phyloP scores from a whole-genome alignment of 2,797 vertebrate genomes.

The Telmatherina bonti region DNA sequence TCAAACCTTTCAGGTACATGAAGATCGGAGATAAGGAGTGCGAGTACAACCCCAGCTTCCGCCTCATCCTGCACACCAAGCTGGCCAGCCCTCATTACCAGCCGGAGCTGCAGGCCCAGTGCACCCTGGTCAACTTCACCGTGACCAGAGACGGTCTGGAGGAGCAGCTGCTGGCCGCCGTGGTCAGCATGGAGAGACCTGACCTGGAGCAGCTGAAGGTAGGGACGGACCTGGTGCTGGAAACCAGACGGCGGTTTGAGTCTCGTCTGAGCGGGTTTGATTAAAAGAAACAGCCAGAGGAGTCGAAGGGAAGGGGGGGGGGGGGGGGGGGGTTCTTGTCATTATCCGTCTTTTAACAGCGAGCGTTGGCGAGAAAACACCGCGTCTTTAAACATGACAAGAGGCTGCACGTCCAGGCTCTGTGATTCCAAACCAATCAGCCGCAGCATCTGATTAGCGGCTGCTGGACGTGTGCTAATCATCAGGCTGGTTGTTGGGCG shows the following conservation, averaged over 20 bases:
- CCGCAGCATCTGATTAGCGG: slow-evolving; percentile 67
- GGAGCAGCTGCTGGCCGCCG: slow-evolving; percentile 92
- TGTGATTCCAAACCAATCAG: slow-evolving; percentile 76
- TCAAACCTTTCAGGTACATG: slow-evolving; percentile 83
- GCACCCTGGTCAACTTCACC: slow-evolving; percentile 95
- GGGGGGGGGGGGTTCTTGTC: slow-evolving; percentile 27
- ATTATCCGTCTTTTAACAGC: slow-evolving; percentile 51
- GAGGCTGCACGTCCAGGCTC: slow-evolving; percentile 41
- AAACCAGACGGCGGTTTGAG: too few relatives aligned
- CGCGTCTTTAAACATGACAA: slow-evolving; percentile 58
- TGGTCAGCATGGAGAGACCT: slow-evolving; percentile 93
- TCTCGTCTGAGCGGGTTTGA: slow-evolving; percentile 45
- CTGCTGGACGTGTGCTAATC: slow-evolving; percentile 66
- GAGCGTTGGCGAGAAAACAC: slow-evolving; percentile 34
- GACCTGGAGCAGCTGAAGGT: slow-evolving; percentile 96
- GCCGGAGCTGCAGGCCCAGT: slow-evolving; percentile 97
- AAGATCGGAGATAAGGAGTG: slow-evolving; percentile 97
- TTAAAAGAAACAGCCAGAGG: slow-evolving; percentile 55
- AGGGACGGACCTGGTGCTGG: too few relatives aligned
- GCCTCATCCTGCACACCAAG: slow-evolving; percentile 95
- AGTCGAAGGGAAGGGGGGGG: slow-evolving; percentile 28
- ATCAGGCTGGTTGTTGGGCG: slow-evolving; percentile 39
- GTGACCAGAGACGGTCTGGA: slow-evolving; percentile 93
- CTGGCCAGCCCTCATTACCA: slow-evolving; percentile 95
- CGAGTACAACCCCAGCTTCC: slow-evolving; percentile 90